phyloP scores from a whole-genome alignment of 2,888 invertebrate genomes.

The Apamea epomidion region DNA sequence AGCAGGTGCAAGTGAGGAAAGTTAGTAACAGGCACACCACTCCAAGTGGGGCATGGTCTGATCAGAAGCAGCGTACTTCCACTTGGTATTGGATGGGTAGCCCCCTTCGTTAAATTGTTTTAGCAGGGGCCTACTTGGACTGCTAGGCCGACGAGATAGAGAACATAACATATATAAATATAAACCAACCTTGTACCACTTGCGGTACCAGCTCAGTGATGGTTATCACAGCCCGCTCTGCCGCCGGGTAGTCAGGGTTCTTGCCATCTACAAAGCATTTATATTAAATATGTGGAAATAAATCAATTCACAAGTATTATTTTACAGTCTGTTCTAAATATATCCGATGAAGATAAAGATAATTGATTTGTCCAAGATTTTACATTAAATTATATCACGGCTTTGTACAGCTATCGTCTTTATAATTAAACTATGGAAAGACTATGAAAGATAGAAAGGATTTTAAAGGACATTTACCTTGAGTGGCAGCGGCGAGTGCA shows the following conservation, averaged over 20 bases:
- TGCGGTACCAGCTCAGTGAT: conserved; percentile 56
- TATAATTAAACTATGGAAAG: too few relatives aligned
- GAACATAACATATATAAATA: background rate
- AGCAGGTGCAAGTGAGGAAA: background rate
- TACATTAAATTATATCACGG: too few relatives aligned
- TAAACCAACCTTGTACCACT: conserved; percentile 51
- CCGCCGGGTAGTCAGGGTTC: conserved; percentile 59
- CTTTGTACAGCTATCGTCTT: too few relatives aligned
- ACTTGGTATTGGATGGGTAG: background rate
- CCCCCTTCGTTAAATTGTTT: background rate
- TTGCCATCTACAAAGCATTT: conserved; percentile 39
- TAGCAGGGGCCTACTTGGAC: background rate
- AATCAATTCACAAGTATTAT: background rate
- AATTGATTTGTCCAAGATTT: too few relatives aligned
- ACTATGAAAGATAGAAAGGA: background rate
- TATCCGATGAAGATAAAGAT: too few relatives aligned
- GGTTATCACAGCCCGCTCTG: conserved; percentile 52
- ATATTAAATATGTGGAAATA: background rate
- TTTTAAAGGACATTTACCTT: conserved; percentile 32
- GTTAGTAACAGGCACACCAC: background rate
- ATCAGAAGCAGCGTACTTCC: background rate
- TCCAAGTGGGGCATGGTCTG: background rate
- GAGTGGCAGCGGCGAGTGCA: conserved; percentile 47
- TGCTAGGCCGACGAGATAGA: background rate
- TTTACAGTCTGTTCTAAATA: background rate